Evolutionary conservation across 1,140 invertebrate species (phyloP).

Genomic region (Diprion similis): DNA sequence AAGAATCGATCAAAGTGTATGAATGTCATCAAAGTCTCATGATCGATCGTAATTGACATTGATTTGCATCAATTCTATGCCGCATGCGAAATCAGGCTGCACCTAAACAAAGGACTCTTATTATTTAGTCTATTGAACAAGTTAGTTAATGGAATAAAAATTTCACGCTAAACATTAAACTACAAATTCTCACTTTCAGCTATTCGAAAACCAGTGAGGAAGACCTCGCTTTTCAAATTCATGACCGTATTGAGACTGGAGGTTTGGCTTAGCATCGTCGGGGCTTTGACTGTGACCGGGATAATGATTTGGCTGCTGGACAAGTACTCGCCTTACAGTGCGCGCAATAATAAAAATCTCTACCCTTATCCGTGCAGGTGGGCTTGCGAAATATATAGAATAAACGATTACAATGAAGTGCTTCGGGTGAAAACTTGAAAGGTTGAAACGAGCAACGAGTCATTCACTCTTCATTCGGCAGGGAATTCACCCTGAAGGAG

Average conservation of each 20-base stretch:
- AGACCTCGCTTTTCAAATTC: conserved; percentile 89
- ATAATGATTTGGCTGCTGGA: conserved; percentile 89
- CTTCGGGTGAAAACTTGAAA: neutral
- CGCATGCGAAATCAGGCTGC: no score
- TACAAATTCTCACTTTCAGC: conserved; percentile 62
- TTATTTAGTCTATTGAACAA: conserved; percentile 7
- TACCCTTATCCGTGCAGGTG: conserved; percentile 85
- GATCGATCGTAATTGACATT: neutral
- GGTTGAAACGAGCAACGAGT: neutral
- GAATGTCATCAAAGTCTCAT: neutral
- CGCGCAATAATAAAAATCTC: conserved; percentile 80
- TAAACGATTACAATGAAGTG: neutral
- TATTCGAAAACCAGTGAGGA: conserved; percentile 81
- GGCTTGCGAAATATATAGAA: conserved; percentile 18
- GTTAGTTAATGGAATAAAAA: conserved; percentile 19
- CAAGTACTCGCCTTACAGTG: conserved; percentile 89
- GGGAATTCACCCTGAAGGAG: conserved; percentile 86
- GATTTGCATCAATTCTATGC: neutral
- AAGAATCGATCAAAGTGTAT: conserved; percentile 16
- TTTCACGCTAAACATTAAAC: neutral
- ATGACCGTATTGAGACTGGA: conserved; percentile 88
- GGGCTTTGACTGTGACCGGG: conserved; percentile 80
- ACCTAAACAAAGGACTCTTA: no score
- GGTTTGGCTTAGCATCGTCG: conserved; percentile 89
- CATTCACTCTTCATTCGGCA: conserved; percentile 45